Percentiles rank a stretch among this genome's conserved stretches.
Evolutionary conservation across 2,113 vertebrate species (phyloP).

Genomic region (Butorides virescens): DNA sequence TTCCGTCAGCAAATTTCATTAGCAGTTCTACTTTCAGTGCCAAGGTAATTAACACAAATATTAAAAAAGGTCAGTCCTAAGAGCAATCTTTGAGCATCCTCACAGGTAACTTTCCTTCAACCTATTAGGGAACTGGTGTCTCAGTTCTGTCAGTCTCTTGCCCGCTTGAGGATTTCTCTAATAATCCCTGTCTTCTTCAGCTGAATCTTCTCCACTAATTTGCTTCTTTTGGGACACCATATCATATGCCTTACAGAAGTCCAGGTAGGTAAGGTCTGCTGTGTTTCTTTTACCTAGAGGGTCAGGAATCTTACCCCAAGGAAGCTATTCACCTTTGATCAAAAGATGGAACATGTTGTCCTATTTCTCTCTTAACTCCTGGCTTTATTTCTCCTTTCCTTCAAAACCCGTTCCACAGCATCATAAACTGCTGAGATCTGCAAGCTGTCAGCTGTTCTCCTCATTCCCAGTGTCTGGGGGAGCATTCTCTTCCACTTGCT

Average conservation of each 20-base stretch:
- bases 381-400: slow-evolving; percentile 6
- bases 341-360: background rate
- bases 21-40: background rate
- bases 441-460: slow-evolving; percentile 27
- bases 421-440: background rate
- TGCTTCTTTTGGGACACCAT: background rate
- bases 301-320: background rate
- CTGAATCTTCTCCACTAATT: background rate
- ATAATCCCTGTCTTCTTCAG: background rate
- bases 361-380: background rate
- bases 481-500: slow-evolving; percentile 29
- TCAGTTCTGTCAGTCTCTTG: background rate
- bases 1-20: slow-evolving; percentile 12
- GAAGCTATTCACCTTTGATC: background rate
- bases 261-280: background rate
- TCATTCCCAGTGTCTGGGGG: background rate
- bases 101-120: background rate
- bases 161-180: background rate
- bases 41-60: slow-evolving; percentile 53
- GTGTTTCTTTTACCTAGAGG: background rate
- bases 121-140: background rate
- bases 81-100: background rate
- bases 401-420: background rate
- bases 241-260: background rate
- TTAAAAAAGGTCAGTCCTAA: slow-evolving; percentile 1